Conservation (phyloP, 2,888 invertebrate genomes). For the Tetanocera ferruginea region DNA sequence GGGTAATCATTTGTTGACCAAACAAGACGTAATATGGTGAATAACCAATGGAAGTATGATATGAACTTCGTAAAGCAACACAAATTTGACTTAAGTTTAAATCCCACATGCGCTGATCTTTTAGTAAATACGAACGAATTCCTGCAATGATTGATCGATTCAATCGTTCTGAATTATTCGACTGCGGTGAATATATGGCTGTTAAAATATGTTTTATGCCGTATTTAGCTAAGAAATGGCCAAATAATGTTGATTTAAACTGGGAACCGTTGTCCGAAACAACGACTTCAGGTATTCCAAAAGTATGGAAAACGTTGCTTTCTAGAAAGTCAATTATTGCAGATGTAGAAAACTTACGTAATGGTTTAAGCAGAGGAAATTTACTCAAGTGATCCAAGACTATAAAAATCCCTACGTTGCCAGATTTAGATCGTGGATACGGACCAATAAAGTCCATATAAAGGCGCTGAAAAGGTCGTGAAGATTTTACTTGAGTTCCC, state of each 20-base stretch:
- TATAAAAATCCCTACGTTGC: constrained; percentile 39
- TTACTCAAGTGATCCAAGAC: constrained; percentile 42
- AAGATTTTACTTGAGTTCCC: constrained; percentile 35
- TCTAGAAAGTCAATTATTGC: constrained; percentile 16
- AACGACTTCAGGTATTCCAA: constrained; percentile 10
- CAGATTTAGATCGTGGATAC: constrained; percentile 38
- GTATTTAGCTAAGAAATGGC: constrained; percentile 11
- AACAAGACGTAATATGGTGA: constrained; percentile 19
- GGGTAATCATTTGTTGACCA: constrained; percentile 13
- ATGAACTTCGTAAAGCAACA: constrained; percentile 6
- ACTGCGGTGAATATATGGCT: constrained; percentile 18
- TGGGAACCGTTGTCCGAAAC: constrained; percentile 17
- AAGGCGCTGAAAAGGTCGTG: constrained; percentile 42
- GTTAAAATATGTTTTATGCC: background rate
- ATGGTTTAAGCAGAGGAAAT: constrained; percentile 34
- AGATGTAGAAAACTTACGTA: constrained; percentile 12
- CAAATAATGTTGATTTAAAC: background rate
- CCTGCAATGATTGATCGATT: constrained; percentile 13
- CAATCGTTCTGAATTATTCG: constrained; percentile 12
- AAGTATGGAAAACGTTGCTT: background rate
- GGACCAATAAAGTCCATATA: constrained; percentile 41
- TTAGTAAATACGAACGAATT: constrained; percentile 3
- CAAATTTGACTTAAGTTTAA: background rate
- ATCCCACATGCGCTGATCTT: constrained; percentile 13
- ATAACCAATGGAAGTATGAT: background rate